A percentile compares a stretch with the other conserved stretches of the same genome.
Conservation (phyloP, 2,113 vertebrate genomes). For the Catharus bicknelli region DNA sequence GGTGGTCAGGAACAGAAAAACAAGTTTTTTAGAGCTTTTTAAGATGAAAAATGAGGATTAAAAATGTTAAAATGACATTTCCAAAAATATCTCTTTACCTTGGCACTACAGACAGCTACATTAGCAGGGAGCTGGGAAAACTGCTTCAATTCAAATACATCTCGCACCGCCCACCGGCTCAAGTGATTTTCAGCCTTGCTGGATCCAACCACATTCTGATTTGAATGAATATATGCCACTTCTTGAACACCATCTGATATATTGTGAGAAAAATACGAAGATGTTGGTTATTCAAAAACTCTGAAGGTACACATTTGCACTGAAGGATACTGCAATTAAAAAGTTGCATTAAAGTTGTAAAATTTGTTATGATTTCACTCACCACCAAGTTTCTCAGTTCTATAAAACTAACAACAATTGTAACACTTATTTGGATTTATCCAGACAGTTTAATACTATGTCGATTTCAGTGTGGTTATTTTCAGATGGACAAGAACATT, state of each 20-base stretch:
- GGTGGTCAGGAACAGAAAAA: conserved; percentile 18
- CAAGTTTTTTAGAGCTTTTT: not conserved
- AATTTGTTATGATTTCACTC: not conserved
- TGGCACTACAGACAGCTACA: conserved; percentile 69
- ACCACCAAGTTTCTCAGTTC: not conserved
- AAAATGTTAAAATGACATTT: conserved; percentile 24
- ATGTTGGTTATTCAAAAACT: not conserved
- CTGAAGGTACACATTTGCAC: not conserved
- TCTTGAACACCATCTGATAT: conserved; percentile 82
- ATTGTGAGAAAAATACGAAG: not conserved
- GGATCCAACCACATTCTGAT: conserved; percentile 91
- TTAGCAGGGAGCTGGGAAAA: conserved; percentile 94
- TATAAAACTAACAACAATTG: not conserved
- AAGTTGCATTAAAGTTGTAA: not conserved
- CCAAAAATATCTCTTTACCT: conserved; percentile 77
- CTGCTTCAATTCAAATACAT: conserved; percentile 88
- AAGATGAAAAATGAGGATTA: conserved; percentile 13
- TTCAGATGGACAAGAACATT: not conserved
- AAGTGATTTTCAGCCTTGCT: conserved; percentile 92
- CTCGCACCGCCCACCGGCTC: conserved; percentile 84
- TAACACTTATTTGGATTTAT: not conserved
- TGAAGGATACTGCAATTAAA: not conserved
- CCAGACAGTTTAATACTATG: not conserved
- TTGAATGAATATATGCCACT: conserved; percentile 91
- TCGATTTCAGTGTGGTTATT: not conserved